These are phyloP conservation scores for Rhyzopertha dominica DNA, from an alignment of 1,140 invertebrate genomes.

Conservation along the genomic window DNA sequence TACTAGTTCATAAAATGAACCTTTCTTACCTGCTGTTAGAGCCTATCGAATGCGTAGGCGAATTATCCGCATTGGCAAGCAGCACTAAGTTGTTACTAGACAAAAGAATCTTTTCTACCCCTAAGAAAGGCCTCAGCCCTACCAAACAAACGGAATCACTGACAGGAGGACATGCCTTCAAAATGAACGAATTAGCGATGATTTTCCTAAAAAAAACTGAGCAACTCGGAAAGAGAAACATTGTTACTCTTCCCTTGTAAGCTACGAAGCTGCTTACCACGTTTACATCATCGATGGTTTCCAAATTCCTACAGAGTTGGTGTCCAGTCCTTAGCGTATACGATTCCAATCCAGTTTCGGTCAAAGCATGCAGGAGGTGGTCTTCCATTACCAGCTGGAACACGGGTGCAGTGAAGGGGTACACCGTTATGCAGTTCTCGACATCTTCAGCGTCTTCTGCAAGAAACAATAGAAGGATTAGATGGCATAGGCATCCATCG, in stretches of 20 bases:
- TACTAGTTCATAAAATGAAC: background rate
- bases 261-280: slow-evolving; percentile 24
- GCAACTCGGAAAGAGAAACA: no score
- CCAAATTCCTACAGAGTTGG: slow-evolving; percentile 45
- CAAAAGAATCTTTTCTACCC: slow-evolving; percentile 60
- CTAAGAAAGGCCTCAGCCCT: slow-evolving; percentile 67
- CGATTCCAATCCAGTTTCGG: slow-evolving; percentile 70
- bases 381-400: slow-evolving; percentile 61
- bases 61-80: slow-evolving; percentile 57
- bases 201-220: no score
- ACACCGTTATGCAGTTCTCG: slow-evolving; percentile 45
- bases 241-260: no score
- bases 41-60: slow-evolving; percentile 43
- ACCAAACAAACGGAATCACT: slow-evolving; percentile 66
- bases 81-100: slow-evolving; percentile 60
- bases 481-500: no score
- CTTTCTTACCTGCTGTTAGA: slow-evolving; percentile 38
- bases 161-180: slow-evolving; percentile 54
- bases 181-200: background rate
- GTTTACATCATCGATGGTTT: slow-evolving; percentile 38
- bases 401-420: slow-evolving; percentile 68
- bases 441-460: slow-evolving; percentile 15
- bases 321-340: slow-evolving; percentile 67
- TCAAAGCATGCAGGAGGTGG: slow-evolving; percentile 68
- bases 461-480: slow-evolving; percentile 12